Conservation (phyloP, 23 tunicate genomes). For the Trididemnum miniatum region DNA sequence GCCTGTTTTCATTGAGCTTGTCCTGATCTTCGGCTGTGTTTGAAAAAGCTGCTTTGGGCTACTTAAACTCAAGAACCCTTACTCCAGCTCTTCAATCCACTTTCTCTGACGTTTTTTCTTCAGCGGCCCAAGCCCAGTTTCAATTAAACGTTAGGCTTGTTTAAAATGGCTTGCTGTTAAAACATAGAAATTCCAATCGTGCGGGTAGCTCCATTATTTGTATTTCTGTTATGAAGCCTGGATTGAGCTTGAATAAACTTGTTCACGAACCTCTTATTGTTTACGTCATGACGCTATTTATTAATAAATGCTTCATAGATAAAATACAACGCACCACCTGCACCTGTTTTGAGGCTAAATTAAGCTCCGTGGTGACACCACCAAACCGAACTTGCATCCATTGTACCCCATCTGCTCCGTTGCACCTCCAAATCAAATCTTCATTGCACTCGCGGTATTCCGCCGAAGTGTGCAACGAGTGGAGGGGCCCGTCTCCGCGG, state of each 20-base stretch:
- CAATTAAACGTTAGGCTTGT: not conserved
- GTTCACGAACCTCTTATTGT: not conserved
- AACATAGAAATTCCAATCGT: not conserved
- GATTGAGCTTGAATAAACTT: not conserved
- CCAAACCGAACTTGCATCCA: too few relatives aligned
- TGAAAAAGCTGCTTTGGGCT: not conserved
- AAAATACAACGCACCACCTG: too few relatives aligned
- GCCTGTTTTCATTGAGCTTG: not conserved
- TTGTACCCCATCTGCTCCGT: too few relatives aligned
- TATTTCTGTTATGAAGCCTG: not conserved
- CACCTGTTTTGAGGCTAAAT: too few relatives aligned
- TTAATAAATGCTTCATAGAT: not conserved
- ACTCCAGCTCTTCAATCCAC: not conserved
- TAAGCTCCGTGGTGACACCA: too few relatives aligned
- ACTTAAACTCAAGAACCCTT: not conserved
- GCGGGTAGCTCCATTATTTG: not conserved
- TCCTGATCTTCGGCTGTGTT: not conserved
- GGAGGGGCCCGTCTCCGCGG: too few relatives aligned
- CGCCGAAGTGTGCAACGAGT: too few relatives aligned
- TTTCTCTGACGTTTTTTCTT: too few relatives aligned
- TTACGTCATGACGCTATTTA: not conserved
- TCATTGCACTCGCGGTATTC: too few relatives aligned
- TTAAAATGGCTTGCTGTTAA: not conserved
- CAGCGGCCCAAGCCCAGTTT: not conserved
- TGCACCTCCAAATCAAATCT: too few relatives aligned